Evolutionary conservation across 2,797 vertebrate genomes (phyloP).

Genomic region (Toxotes lorentzi): DNA sequence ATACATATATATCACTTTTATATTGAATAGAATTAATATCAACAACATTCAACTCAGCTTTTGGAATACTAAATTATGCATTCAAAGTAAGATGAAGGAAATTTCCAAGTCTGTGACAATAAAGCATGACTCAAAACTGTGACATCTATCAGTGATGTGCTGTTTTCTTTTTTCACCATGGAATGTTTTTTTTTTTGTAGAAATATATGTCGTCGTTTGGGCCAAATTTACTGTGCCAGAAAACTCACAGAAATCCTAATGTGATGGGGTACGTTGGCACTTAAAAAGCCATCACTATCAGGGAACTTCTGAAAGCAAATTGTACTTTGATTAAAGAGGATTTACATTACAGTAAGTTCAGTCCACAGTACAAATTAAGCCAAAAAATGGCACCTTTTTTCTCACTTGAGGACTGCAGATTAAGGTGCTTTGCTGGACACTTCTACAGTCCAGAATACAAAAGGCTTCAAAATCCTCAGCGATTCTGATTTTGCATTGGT

Average conservation of each 20-base stretch:
- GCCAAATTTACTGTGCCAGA: constrained; percentile 50
- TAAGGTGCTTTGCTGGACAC: constrained; percentile 77
- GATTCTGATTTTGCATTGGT: constrained; percentile 68
- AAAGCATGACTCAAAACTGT: constrained; percentile 61
- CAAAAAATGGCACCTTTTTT: constrained; percentile 49
- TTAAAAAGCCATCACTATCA: constrained; percentile 70
- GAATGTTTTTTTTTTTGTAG: constrained; percentile 69
- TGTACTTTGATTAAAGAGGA: constrained; percentile 55
- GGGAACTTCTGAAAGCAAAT: constrained; percentile 51
- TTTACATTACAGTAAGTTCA: constrained; percentile 55
- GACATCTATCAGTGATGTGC: constrained; percentile 65
- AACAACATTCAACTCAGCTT: constrained; percentile 77
- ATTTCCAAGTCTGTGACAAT: constrained; percentile 43
- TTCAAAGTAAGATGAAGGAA: constrained; percentile 73
- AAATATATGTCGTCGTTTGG: constrained; percentile 48
- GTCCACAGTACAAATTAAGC: constrained; percentile 51
- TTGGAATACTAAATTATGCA: constrained; percentile 71
- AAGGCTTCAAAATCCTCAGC: constrained; percentile 72
- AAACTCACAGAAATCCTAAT: constrained; percentile 56
- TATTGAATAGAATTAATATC: constrained; percentile 77
- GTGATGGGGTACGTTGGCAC: constrained; percentile 72
- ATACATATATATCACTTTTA: constrained; percentile 75
- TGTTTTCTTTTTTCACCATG: constrained; percentile 50
- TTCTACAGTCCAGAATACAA: constrained; percentile 66
- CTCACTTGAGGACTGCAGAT: constrained; percentile 49